A percentile compares a stretch with the other conserved stretches of the same genome.
These are phyloP conservation scores for human DNA, from an alignment of 2,113 vertebrate genomes.

Conservation along the genomic window DNA sequence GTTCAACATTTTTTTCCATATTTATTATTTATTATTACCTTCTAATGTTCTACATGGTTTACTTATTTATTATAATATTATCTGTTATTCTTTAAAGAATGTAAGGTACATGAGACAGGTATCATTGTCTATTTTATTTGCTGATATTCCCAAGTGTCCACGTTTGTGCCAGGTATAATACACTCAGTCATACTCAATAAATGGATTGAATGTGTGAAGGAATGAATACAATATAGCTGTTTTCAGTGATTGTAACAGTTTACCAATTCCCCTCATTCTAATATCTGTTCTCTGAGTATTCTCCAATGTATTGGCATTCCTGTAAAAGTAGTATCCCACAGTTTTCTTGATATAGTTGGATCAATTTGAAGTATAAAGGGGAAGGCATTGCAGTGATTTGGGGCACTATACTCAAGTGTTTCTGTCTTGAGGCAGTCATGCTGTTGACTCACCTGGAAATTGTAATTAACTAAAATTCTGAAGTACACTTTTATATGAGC, in stretches of 20 bases:
- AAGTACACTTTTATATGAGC: neutral
- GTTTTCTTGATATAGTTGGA: neutral
- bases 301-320: neutral
- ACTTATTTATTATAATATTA: neutral
- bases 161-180: neutral
- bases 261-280: neutral
- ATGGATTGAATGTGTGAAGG: neutral
- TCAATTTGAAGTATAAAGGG: neutral
- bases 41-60: neutral
- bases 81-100: neutral
- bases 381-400: neutral
- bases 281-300: neutral
- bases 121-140: neutral
- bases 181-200: neutral
- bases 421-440: neutral
- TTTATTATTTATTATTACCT: neutral
- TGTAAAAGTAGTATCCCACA: neutral
- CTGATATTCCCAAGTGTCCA: neutral
- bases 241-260: neutral
- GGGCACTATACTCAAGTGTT: neutral
- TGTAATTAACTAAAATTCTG: neutral
- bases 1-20: neutral
- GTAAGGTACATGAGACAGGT: neutral
- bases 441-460: neutral
- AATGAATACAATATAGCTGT: neutral